Conservation (phyloP, 2,888 invertebrate species). For the Epirrhoe alternata region DNA sequence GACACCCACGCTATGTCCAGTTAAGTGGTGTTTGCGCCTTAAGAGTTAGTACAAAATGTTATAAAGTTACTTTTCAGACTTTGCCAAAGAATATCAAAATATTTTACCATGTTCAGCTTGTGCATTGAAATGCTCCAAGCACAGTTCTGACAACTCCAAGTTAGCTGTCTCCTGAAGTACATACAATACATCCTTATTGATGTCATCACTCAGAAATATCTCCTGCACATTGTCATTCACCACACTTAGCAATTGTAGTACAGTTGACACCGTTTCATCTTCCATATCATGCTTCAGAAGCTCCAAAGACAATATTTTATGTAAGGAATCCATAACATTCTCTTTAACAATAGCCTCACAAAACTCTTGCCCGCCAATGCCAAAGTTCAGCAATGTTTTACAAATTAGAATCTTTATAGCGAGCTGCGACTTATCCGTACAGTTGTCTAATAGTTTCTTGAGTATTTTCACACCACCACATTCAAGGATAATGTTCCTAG, state of each 20-base stretch:
- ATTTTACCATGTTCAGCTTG: conserved; percentile 91
- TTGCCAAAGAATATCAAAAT: not conserved
- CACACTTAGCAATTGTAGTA: conserved; percentile 85
- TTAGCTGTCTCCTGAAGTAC: conserved; percentile 87
- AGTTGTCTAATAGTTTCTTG: conserved; percentile 67
- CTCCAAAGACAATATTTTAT: conserved; percentile 79
- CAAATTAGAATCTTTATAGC: conserved; percentile 87
- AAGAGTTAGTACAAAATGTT: no score
- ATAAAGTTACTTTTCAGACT: no score
- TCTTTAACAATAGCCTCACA: conserved; percentile 86
- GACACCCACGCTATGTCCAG: no score
- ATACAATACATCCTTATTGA: conserved; percentile 86
- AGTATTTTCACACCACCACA: conserved; percentile 80
- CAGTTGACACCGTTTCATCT: conserved; percentile 84
- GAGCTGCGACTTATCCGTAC: conserved; percentile 62
- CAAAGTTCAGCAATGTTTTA: conserved; percentile 92
- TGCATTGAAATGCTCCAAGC: conserved; percentile 90
- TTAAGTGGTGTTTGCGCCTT: no score
- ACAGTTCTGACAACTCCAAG: conserved; percentile 90
- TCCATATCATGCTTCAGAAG: conserved; percentile 79
- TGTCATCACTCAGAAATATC: conserved; percentile 77
- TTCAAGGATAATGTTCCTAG: conserved; percentile 81
- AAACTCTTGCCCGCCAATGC: conserved; percentile 89
- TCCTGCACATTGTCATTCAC: conserved; percentile 87
- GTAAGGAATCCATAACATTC: conserved; percentile 81